Evolutionary conservation across 2,113 vertebrate genomes (phyloP).

Genomic region (Aepyceros melampus): DNA sequence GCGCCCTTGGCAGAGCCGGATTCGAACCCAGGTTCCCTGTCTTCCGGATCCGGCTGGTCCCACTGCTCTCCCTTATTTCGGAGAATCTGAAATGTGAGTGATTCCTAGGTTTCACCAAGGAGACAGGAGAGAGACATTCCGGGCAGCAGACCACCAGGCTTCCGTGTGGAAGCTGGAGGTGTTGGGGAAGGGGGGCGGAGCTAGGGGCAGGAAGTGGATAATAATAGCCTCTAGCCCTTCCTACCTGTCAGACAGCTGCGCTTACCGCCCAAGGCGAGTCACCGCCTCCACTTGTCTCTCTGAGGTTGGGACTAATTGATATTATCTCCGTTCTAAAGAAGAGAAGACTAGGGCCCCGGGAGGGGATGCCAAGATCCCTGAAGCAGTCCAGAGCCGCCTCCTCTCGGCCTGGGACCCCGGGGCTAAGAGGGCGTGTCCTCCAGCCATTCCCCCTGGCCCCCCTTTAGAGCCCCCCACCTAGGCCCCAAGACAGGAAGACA

Average conservation of each 20-base stretch:
- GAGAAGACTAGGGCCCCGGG: not conserved
- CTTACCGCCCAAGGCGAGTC: not conserved
- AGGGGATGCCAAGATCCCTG: not conserved
- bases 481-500: constrained; percentile 5
- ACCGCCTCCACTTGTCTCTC: not conserved
- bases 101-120: not conserved
- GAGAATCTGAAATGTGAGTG: not conserved
- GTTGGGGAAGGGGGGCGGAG: not conserved
- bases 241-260: not conserved
- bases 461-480: not conserved
- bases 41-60: not conserved
- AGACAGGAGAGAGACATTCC: not conserved
- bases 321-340: not conserved
- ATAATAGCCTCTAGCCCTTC: not conserved
- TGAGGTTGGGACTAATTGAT: not conserved
- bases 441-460: not conserved
- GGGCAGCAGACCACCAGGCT: not conserved
- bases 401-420: not conserved
- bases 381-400: not conserved
- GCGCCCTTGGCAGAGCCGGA: rapidly evolving
- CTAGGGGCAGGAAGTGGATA: not conserved
- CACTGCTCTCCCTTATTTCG: not conserved
- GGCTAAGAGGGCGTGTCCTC: no score
- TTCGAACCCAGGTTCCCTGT: not conserved
- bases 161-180: not conserved